Base-by-base conservation (phyloP, 2,797 vertebrate genomes). In the Macroramphosus scolopax region DNA sequence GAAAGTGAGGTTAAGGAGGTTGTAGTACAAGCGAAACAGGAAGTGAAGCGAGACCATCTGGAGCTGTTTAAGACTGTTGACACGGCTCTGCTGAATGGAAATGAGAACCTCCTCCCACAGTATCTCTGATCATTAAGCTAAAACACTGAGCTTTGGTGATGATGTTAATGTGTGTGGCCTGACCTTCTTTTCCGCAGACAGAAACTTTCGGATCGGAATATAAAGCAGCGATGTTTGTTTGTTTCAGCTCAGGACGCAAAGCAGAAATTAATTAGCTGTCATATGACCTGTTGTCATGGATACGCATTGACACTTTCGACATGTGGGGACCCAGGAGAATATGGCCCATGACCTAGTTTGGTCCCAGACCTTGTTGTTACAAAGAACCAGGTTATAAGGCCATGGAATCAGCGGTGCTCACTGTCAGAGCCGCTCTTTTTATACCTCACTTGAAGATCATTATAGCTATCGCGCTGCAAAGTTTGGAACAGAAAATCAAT, bases 1-100 rank as follows among this genome's bases (percentile, higher is more conserved):
- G 48, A 70, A 54, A 36, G 32, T 17, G 47, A 52, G 45, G 53
- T 68, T 65, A 73, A 62, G 54, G 53, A 72, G 63, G 54, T 56
- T 54, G 42, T 2, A 16, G 54, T 37, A 46, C 15, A 38, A 55
- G 42, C 45, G 44, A 57, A 67, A 40, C 24, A 31, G 24, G 49
- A 13, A 48, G 55, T 11, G 4, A 51, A 54, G 48, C 8, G 6
- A 64, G 55, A 51, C 38, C 1, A 32, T 43, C 34, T 43, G 40
- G 17, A 48, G 40, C 35, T 10, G 45, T 42, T 50, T 49, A 65
- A 34, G 45, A 54, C 51, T 18, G n/a, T n/a, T n/a, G n/a, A n/a
- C n/a, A n/a, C n/a, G n/a, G n/a, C n/a, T n/a, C n/a, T n/a, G 29
- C 38, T 54, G 57, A 58, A 59, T 69, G 45, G 34, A 73, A 68